A percentile compares a stretch with the other conserved stretches of the same genome.
Conservation (phyloP, 2,113 vertebrate species). For the Platysteira castanea region DNA sequence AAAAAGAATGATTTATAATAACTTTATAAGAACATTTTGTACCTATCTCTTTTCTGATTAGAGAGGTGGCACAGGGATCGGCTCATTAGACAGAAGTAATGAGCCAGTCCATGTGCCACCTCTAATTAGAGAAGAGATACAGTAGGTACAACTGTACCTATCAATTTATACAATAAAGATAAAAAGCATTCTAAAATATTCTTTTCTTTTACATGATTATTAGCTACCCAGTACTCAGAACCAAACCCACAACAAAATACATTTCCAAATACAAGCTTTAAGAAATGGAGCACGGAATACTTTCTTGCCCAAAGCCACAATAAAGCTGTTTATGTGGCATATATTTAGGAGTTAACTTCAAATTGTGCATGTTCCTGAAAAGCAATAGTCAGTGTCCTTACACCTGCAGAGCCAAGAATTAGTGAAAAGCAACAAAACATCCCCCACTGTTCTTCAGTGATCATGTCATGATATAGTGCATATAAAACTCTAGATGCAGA, state of each 20-base stretch:
- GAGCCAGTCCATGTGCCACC: slow-evolving; percentile 77
- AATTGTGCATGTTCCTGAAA: background rate
- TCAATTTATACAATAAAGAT: slow-evolving; percentile 70
- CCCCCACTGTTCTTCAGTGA: background rate
- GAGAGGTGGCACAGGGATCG: slow-evolving; percentile 75
- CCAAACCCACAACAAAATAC: background rate
- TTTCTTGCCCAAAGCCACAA: background rate
- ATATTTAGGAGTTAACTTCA: slow-evolving; percentile 1
- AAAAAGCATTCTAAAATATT: slow-evolving; percentile 63
- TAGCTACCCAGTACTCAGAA: background rate
- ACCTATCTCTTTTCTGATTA: slow-evolving; percentile 81
- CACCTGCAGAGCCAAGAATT: background rate
- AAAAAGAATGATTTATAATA: slow-evolving; percentile 79
- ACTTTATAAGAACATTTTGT: slow-evolving; percentile 77
- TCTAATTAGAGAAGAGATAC: slow-evolving; percentile 84
- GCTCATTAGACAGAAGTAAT: slow-evolving; percentile 84
- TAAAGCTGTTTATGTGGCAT: background rate
- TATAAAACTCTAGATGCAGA: background rate
- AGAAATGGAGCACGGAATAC: background rate
- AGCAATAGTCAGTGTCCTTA: background rate
- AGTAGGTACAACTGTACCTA: slow-evolving; percentile 72
- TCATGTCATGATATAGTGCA: background rate
- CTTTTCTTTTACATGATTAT: background rate
- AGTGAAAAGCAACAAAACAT: background rate
- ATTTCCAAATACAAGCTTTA: slow-evolving; percentile 8